phyloP scores from a whole-genome alignment of 2,113 vertebrate genomes.

The Microtus oregoni region DNA sequence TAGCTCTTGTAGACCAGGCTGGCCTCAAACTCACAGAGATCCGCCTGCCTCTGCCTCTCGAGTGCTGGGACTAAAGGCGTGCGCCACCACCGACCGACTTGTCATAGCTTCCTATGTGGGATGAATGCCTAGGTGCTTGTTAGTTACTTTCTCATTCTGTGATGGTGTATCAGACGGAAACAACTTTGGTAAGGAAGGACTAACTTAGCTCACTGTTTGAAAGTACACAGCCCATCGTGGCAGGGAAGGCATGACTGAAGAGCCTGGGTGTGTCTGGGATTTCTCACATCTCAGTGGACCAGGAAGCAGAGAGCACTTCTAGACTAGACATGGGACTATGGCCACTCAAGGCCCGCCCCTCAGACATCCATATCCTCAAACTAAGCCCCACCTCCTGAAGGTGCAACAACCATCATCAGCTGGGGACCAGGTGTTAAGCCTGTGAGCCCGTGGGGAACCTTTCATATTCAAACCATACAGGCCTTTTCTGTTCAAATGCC shows the following conservation, averaged over 20 bases:
- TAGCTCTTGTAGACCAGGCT: no score
- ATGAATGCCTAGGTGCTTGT: slow-evolving; percentile 22
- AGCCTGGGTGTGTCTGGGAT: neutral
- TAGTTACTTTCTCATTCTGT: neutral
- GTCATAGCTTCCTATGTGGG: slow-evolving; percentile 45
- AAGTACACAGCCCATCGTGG: neutral
- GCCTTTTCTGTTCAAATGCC: neutral
- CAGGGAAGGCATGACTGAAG: neutral
- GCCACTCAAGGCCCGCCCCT: neutral
- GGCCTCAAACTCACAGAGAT: no score
- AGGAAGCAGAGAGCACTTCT: neutral
- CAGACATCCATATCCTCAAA: neutral
- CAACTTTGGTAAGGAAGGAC: neutral
- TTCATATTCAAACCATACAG: neutral
- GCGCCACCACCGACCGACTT: no score
- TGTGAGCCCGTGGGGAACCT: neutral
- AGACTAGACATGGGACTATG: neutral
- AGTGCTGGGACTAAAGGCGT: no score
- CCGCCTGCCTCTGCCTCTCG: no score
- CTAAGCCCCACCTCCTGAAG: neutral
- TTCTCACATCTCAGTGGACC: neutral
- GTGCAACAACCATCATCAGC: neutral
- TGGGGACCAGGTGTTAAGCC: neutral
- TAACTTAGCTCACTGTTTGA: neutral
- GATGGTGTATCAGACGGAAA: neutral